A percentile compares a stretch with the other conserved stretches of the same genome.
Conservation (phyloP, 2,797 vertebrate species). For the Myripristis murdjan region DNA sequence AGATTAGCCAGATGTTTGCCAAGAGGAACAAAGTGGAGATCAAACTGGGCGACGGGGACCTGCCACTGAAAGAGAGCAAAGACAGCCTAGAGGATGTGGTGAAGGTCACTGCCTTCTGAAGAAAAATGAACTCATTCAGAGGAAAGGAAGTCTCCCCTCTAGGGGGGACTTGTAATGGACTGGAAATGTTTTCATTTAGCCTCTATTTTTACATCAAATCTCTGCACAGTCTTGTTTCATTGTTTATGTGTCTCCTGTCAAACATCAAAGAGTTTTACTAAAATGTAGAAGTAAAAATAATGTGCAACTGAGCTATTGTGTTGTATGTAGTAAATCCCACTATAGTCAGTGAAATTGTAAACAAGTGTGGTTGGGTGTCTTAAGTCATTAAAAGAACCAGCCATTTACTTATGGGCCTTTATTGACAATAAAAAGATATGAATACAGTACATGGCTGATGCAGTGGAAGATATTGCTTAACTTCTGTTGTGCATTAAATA, state of each 20-base stretch:
- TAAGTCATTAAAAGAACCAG: slow-evolving; percentile 38
- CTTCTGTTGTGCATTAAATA: slow-evolving; percentile 31
- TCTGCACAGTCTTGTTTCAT: slow-evolving; percentile 22
- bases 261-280: slow-evolving; percentile 20
- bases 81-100: slow-evolving; percentile 42
- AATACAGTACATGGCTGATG: slow-evolving; percentile 47
- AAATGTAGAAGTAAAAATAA: slow-evolving; percentile 5
- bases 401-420: slow-evolving; percentile 56
- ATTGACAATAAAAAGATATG: slow-evolving; percentile 64
- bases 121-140: slow-evolving; percentile 49
- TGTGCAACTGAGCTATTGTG: not conserved
- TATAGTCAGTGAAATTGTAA: not conserved
- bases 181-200: slow-evolving; percentile 34
- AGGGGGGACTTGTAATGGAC: slow-evolving; percentile 19
- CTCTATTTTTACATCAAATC: slow-evolving; percentile 14
- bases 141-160: slow-evolving; percentile 55
- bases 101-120: slow-evolving; percentile 77
- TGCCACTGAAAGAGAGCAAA: slow-evolving; percentile 59
- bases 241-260: not conserved
- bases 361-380: not conserved
- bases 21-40: slow-evolving; percentile 90
- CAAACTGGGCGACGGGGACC: slow-evolving; percentile 70
- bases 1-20: slow-evolving; percentile 92
- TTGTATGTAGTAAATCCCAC: not conserved
- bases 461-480: slow-evolving; percentile 7